Evolutionary conservation across 1,140 invertebrate genomes (phyloP).

Genomic region (Bombyx mandarina): DNA sequence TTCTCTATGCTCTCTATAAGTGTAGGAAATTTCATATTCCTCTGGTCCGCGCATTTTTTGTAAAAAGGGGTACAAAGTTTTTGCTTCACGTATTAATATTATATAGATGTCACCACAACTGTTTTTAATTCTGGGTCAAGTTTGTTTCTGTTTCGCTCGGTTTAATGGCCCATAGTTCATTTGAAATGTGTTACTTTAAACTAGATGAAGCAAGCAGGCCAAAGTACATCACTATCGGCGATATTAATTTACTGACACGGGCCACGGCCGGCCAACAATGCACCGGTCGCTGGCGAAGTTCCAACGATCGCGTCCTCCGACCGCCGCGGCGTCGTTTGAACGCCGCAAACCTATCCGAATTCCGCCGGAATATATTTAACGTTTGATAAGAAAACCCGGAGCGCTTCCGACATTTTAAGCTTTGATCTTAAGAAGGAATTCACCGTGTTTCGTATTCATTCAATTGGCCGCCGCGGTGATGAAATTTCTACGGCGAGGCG

Average conservation of each 20-base stretch:
- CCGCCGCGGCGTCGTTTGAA: slow-evolving; percentile 7
- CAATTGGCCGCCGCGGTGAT: too few relatives aligned
- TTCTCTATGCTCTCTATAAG: too few relatives aligned
- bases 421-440: slow-evolving; percentile 13
- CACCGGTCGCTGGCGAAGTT: slow-evolving; percentile 35
- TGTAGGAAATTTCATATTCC: too few relatives aligned
- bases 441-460: neutral
- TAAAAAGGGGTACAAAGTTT: too few relatives aligned
- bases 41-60: too few relatives aligned
- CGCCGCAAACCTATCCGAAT: slow-evolving; percentile 14
- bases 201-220: slow-evolving; percentile 16
- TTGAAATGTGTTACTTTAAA: neutral
- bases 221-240: slow-evolving; percentile 25
- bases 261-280: slow-evolving; percentile 30
- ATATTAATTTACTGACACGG: slow-evolving; percentile 56
- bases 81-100: too few relatives aligned
- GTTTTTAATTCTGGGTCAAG: too few relatives aligned
- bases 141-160: too few relatives aligned
- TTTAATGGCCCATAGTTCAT: too few relatives aligned
- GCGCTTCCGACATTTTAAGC: slow-evolving; percentile 15
- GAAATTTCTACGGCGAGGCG: too few relatives aligned
- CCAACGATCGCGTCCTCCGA: slow-evolving; percentile 24
- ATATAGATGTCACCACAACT: too few relatives aligned
- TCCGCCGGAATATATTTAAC: slow-evolving; percentile 32
- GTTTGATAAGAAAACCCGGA: slow-evolving; percentile 26